These are phyloP conservation scores for Oophaga pumilio DNA, from an alignment of 2,113 vertebrate genomes.

Conservation along the genomic window DNA sequence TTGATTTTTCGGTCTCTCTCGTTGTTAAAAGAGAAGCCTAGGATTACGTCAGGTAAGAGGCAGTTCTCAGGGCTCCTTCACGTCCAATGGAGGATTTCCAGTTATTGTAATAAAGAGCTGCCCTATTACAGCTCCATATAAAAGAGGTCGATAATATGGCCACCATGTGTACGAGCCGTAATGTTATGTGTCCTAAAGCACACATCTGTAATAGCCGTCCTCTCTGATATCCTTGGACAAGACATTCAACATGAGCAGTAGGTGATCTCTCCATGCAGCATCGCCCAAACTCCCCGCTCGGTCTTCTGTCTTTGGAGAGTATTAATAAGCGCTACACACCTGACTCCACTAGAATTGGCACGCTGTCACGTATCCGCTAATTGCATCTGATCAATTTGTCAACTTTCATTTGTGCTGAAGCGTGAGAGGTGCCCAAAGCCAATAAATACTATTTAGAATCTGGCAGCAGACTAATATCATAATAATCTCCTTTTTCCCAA, in stretches of 20 bases:
- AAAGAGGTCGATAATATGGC: no score
- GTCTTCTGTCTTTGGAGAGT: neutral
- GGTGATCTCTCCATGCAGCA: neutral
- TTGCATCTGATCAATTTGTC: constrained; percentile 34
- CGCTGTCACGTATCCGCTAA: constrained; percentile 2
- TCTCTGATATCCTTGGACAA: neutral
- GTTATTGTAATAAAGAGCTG: no score
- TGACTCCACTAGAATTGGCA: constrained; percentile 13
- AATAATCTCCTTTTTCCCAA: constrained; percentile 29
- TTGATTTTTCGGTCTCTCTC: no score
- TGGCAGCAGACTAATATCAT: constrained; percentile 35
- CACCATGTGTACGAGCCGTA: no score
- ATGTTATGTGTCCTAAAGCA: no score
- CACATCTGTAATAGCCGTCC: neutral
- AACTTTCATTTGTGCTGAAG: constrained; percentile 24
- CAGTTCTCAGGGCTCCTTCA: no score
- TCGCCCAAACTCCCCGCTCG: neutral
- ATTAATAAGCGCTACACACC: constrained; percentile 14
- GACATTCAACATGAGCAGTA: neutral
- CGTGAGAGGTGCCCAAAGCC: constrained; percentile 28
- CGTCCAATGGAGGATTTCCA: no score
- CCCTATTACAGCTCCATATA: no score
- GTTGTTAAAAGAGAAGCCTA: no score
- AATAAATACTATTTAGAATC: constrained; percentile 28
- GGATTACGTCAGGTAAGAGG: no score